Evolutionary conservation across 2,888 invertebrate genomes (phyloP).

Genomic region (Idaea straminata): DNA sequence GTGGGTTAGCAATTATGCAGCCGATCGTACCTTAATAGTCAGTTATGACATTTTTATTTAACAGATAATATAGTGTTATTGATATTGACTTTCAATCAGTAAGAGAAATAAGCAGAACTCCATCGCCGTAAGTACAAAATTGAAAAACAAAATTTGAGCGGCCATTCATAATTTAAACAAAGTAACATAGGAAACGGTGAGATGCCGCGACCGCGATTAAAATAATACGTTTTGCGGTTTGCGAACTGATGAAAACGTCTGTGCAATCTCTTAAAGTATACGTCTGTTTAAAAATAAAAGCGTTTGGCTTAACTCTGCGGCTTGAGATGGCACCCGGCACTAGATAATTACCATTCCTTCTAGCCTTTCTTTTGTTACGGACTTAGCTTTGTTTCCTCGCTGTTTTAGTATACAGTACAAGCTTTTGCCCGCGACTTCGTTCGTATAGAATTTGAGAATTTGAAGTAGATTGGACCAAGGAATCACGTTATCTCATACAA

Average conservation of each 20-base stretch:
- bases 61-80: too few relatives aligned
- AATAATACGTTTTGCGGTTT: constrained; percentile 71
- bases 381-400: constrained; percentile 13
- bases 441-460: too few relatives aligned
- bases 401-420: neutral
- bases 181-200: constrained; percentile 42
- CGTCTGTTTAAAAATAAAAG: constrained; percentile 74
- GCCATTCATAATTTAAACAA: constrained; percentile 37
- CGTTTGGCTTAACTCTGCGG: constrained; percentile 55
- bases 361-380: constrained; percentile 48
- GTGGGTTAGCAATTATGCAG: too few relatives aligned
- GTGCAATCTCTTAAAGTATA: constrained; percentile 71
- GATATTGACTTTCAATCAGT: neutral
- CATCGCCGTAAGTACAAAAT: neutral
- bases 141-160: constrained; percentile 12
- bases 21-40: too few relatives aligned
- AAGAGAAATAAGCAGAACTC: neutral
- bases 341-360: constrained; percentile 60
- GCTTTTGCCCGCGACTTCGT: neutral
- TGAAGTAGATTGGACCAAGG: too few relatives aligned
- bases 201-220: constrained; percentile 64
- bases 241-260: constrained; percentile 68
- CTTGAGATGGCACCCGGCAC: constrained; percentile 48
- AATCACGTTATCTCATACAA: too few relatives aligned
- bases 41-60: too few relatives aligned